These are phyloP conservation scores for Oreochromis niloticus DNA, from an alignment of 2,113 vertebrate genomes.

Conservation along the genomic window DNA sequence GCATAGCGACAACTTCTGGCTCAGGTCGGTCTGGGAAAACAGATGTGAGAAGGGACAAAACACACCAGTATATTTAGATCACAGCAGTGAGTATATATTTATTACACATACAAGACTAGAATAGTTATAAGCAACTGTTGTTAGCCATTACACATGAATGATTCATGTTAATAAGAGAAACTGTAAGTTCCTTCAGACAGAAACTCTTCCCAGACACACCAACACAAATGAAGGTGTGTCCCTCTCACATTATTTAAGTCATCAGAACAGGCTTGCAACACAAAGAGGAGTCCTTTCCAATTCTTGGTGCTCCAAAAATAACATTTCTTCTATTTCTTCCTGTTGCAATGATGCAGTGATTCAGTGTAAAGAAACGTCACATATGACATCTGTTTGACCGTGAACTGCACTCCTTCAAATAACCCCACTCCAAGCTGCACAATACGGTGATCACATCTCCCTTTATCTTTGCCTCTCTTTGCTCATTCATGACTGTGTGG, in stretches of 20 bases:
- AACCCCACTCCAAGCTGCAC: too few relatives aligned
- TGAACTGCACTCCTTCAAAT: not conserved
- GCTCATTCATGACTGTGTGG: not conserved
- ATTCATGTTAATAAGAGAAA: not conserved
- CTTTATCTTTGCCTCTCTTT: not conserved
- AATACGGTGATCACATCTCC: not conserved
- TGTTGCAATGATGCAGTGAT: not conserved
- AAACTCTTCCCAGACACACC: not conserved
- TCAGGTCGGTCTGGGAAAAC: conserved; percentile 61
- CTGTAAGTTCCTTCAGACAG: not conserved
- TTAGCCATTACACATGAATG: too few relatives aligned
- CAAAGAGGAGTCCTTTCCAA: not conserved
- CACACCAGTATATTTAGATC: not conserved
- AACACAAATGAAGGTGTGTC: not conserved
- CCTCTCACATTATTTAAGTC: not conserved
- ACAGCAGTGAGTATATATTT: not conserved
- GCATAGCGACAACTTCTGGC: conserved; percentile 75
- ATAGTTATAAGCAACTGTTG: not conserved
- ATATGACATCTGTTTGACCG: not conserved
- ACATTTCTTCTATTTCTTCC: not conserved
- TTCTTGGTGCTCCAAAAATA: conserved; percentile 12
- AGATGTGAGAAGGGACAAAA: not conserved
- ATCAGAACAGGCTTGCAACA: not conserved
- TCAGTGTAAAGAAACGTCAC: not conserved
- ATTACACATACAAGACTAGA: not conserved